Evolutionary conservation across 37 sponge, comb jelly and placozoan genomes (phyloP), one percentile per base, ranked within the genome.

Genomic region (Tethya wilhelma): DNA sequence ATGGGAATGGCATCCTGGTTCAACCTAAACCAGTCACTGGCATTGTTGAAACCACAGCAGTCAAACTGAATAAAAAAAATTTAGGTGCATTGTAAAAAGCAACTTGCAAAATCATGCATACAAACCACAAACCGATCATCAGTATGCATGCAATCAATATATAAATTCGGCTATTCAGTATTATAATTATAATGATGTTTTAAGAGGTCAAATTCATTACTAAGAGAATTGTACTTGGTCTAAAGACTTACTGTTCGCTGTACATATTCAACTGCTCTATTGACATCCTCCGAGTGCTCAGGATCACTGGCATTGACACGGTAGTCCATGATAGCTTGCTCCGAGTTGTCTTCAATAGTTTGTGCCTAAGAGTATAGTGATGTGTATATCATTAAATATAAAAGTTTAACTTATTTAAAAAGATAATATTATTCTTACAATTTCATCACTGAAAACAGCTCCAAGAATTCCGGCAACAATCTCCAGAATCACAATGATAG

Each of bases 391-490:
- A n/a, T n/a, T n/a, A n/a, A n/a, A n/a, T n/a, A n/a, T n/a, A n/a
- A n/a, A n/a, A n/a, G n/a, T n/a, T n/a, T n/a, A n/a, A n/a, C n/a
- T n/a, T n/a, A n/a, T n/a, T n/a, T n/a, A n/a, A n/a, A n/a, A n/a
- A n/a, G n/a, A 45, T 30, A 12, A 2, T 56, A 34, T 9, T 9
- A 14, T 30, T 36, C 78, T 85, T 59, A 63, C 71, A 26, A 78
- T 14, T 29, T 59, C 56, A 31, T 81, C 91, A 29, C 69, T 25
- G 71, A 70, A 90, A 34, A 90, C 71, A 56, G 81, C 85, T 5
- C 59, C 86, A 0, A 90, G 64, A 40, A 90, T 81, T 31, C 72
- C 91, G 34, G 74, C 86, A 43, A 85, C 81, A 40, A 84, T 38
- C 73, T 85, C 78, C 33, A 85, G 56, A 6, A 90, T n/a, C 1